phyloP scores from a whole-genome alignment of 2,888 invertebrate species.

The Ennomos fuscantarius region DNA sequence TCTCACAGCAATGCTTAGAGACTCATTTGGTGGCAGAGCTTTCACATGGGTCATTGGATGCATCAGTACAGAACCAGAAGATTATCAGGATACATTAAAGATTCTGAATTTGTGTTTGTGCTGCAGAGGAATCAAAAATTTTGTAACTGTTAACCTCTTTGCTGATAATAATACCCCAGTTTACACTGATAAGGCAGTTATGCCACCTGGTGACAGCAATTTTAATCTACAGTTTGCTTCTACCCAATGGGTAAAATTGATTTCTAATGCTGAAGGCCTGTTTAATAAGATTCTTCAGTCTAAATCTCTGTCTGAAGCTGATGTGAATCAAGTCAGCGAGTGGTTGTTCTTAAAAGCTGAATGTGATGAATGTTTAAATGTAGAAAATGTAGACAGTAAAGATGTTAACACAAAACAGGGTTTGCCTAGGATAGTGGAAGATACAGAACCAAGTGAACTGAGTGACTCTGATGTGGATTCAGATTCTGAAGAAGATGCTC shows the following conservation, averaged over 20 bases:
- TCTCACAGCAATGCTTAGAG: slow-evolving; percentile 88
- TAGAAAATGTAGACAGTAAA: slow-evolving; percentile 79
- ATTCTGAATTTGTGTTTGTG: slow-evolving; percentile 88
- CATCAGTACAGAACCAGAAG: slow-evolving; percentile 88
- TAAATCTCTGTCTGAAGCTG: slow-evolving; percentile 88
- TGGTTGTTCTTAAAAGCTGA: slow-evolving; percentile 95
- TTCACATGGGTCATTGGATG: slow-evolving; percentile 90
- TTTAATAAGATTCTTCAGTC: slow-evolving; percentile 90
- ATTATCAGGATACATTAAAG: slow-evolving; percentile 88
- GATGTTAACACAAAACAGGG: slow-evolving; percentile 74
- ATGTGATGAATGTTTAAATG: slow-evolving; percentile 92
- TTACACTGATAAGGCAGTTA: slow-evolving; percentile 65
- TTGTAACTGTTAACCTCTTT: slow-evolving; percentile 89
- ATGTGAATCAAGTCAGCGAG: slow-evolving; percentile 90
- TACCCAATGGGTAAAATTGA: slow-evolving; percentile 92
- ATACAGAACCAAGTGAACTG: slow-evolving; percentile 85
- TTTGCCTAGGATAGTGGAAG: slow-evolving; percentile 79
- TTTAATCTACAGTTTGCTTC: slow-evolving; percentile 94
- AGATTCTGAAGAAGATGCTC: slow-evolving; percentile 83
- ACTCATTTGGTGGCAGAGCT: slow-evolving; percentile 91
- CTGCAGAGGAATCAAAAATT: slow-evolving; percentile 88
- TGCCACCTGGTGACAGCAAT: slow-evolving; percentile 66
- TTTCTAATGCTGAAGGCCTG: slow-evolving; percentile 93
- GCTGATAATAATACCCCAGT: slow-evolving; percentile 87
- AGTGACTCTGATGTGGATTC: slow-evolving; percentile 87